Evolutionary conservation across 2,888 invertebrate genomes (phyloP).

Genomic region (Zaprionus bogoriensis): DNA sequence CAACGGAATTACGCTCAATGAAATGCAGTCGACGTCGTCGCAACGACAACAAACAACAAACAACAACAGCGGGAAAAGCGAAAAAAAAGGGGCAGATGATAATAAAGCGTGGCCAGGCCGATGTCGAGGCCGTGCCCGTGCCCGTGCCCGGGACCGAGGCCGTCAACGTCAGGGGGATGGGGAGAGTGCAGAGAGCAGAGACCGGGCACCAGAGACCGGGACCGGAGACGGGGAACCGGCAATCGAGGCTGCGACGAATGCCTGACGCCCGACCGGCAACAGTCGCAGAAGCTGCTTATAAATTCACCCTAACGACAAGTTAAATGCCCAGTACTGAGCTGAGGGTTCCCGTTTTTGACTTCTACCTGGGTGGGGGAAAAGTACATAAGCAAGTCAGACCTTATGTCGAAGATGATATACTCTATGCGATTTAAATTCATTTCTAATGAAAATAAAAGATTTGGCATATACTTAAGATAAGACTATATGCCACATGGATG

Average conservation of each 20-base stretch:
- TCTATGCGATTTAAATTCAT: no score
- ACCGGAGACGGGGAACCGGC: background rate
- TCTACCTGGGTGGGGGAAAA: slow-evolving; percentile 12
- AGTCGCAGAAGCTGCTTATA: slow-evolving; percentile 54
- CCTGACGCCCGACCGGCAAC: slow-evolving; percentile 33
- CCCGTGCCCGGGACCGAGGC: slow-evolving; percentile 26
- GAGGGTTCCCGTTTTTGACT: slow-evolving; percentile 45
- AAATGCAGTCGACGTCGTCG: slow-evolving; percentile 70
- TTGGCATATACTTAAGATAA: no score
- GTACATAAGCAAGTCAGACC: background rate
- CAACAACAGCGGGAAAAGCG: slow-evolving; percentile 26
- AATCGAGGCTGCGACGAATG: slow-evolving; percentile 37
- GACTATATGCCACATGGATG: no score
- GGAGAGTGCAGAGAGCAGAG: background rate
- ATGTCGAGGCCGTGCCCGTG: slow-evolving; percentile 24
- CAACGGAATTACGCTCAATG: slow-evolving; percentile 81
- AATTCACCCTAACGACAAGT: slow-evolving; percentile 77
- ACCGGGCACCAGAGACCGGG: background rate
- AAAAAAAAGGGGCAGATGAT: slow-evolving; percentile 64
- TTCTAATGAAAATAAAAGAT: no score
- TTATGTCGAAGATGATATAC: background rate
- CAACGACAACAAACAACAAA: slow-evolving; percentile 15
- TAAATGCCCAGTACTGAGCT: slow-evolving; percentile 55
- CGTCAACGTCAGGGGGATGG: slow-evolving; percentile 1
- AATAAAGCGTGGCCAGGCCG: slow-evolving; percentile 73